These are phyloP conservation scores for Monopis laevigella DNA, from an alignment of 2,888 invertebrate genomes.

Conservation along the genomic window DNA sequence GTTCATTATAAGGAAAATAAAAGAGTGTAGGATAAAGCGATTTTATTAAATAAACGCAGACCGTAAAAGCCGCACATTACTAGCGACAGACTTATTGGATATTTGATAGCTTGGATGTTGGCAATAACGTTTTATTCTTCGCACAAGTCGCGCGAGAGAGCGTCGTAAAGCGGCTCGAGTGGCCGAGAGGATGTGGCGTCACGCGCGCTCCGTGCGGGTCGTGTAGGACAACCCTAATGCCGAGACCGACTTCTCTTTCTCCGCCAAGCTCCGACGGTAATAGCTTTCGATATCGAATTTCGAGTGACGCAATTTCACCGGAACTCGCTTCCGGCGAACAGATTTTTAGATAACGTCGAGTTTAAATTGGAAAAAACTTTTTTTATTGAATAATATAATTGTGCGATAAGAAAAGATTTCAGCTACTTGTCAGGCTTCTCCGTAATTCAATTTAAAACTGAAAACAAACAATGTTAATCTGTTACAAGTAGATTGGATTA, in stretches of 20 bases:
- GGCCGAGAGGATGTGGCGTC: conserved; percentile 20
- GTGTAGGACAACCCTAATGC: conserved; percentile 13
- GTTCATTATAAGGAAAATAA: no score
- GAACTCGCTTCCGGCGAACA: conserved; percentile 4
- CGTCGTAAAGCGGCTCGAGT: conserved; percentile 22
- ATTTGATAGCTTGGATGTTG: conserved; percentile 49
- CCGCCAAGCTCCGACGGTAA: conserved; percentile 1
- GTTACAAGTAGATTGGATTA: no score
- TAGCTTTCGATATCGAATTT: conserved; percentile 52
- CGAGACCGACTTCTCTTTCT: conserved; percentile 10
- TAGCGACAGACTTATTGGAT: conserved; percentile 41
- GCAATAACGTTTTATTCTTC: conserved; percentile 53
- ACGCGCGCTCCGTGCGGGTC: conserved; percentile 17
- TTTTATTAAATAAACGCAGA: conserved; percentile 20
- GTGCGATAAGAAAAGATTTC: no score
- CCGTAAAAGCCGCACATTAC: conserved; percentile 39
- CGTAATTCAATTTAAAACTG: no score
- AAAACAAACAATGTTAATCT: no score
- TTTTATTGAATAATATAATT: no score
- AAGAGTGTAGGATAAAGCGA: no score
- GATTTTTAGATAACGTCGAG: neutral
- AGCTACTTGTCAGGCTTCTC: no score
- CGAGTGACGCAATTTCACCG: conserved; percentile 45
- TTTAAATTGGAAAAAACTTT: no score
- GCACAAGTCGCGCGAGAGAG: conserved; percentile 38